phyloP scores from a whole-genome alignment of 2,888 invertebrate species.

The Eulithis testata region DNA sequence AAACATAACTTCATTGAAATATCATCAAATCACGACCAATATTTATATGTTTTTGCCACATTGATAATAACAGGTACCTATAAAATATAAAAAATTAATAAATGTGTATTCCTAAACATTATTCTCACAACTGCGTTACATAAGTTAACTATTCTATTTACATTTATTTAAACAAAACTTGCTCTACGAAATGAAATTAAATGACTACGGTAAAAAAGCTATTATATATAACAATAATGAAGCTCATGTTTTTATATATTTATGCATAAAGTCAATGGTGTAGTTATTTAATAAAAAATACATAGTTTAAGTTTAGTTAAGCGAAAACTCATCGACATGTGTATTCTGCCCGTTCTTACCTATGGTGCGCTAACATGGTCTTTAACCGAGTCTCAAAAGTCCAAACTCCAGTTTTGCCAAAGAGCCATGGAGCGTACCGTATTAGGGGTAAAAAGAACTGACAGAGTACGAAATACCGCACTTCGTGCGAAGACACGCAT shows the following conservation, averaged over 20 bases:
- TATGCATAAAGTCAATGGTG: constrained; percentile 39
- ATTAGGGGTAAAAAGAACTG: too few relatives aligned
- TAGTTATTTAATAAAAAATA: constrained; percentile 4
- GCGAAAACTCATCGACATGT: too few relatives aligned
- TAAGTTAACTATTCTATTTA: constrained; percentile 30
- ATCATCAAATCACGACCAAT: constrained; percentile 14
- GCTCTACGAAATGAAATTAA: constrained; percentile 45
- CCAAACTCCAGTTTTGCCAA: too few relatives aligned
- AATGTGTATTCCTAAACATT: constrained; percentile 18
- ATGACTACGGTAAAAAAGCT: constrained; percentile 63
- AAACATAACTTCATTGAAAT: constrained; percentile 8
- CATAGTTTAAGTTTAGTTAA: too few relatives aligned
- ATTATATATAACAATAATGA: constrained; percentile 62
- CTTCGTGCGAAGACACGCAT: too few relatives aligned
- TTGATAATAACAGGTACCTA: constrained; percentile 23
- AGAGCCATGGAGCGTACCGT: too few relatives aligned
- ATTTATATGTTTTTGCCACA: constrained; percentile 22
- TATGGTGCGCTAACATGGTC: too few relatives aligned
- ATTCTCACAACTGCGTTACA: constrained; percentile 31
- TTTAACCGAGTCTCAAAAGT: too few relatives aligned
- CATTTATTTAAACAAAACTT: constrained; percentile 26
- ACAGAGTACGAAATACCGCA: too few relatives aligned
- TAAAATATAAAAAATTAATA: constrained; percentile 10
- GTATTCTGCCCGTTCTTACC: too few relatives aligned
- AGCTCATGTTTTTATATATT: constrained; percentile 63